Conservation (phyloP, 1,140 invertebrate species). For the Aphaenogaster ashmeadi region DNA sequence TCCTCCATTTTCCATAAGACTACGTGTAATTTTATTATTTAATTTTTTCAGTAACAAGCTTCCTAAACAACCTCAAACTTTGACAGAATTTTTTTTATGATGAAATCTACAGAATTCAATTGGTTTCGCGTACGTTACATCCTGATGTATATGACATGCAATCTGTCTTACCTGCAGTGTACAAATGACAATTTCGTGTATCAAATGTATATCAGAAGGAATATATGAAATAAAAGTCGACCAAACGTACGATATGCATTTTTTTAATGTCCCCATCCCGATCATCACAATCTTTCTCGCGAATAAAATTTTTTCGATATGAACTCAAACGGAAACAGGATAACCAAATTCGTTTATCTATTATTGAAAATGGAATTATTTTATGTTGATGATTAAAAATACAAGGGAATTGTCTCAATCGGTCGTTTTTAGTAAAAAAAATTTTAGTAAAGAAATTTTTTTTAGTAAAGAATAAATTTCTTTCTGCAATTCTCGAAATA, state of each 20-base stretch:
- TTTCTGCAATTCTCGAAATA: background rate
- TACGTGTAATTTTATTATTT: too few relatives aligned
- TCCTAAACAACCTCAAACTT: too few relatives aligned
- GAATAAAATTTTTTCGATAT: background rate
- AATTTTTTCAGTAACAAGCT: too few relatives aligned
- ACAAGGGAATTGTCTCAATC: background rate
- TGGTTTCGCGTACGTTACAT: slow-evolving; percentile 35
- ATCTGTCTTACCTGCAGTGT: slow-evolving; percentile 62
- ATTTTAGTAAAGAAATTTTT: background rate
- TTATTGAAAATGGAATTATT: background rate
- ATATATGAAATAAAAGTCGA: slow-evolving; percentile 68
- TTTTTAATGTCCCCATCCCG: background rate
- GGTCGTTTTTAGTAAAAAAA: background rate
- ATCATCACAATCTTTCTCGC: too few relatives aligned
- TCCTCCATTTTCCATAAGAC: too few relatives aligned
- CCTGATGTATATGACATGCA: slow-evolving; percentile 62
- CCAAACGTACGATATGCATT: slow-evolving; percentile 25
- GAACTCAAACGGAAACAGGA: background rate
- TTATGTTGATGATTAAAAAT: slow-evolving; percentile 13
- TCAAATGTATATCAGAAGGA: slow-evolving; percentile 66
- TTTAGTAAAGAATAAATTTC: background rate
- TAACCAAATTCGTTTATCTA: background rate
- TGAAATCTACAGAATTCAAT: too few relatives aligned
- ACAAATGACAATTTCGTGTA: slow-evolving; percentile 69
- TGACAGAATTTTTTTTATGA: too few relatives aligned